Evolutionary conservation across 2,113 vertebrate species (phyloP).

Genomic region (Geococcyx californianus): DNA sequence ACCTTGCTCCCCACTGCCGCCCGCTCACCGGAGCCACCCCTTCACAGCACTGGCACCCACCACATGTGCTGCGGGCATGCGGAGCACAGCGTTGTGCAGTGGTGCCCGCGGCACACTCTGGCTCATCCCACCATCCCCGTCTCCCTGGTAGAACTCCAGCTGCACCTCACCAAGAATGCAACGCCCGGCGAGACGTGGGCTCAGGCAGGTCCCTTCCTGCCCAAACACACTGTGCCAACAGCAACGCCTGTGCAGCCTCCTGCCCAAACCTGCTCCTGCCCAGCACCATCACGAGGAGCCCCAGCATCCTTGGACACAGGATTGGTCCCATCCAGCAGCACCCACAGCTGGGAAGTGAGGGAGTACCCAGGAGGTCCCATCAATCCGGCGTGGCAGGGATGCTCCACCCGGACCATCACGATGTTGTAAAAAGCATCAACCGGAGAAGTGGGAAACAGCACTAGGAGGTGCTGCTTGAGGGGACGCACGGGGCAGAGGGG

Average conservation of each 20-base stretch:
- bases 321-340: neutral
- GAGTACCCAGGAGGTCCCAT: neutral
- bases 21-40: neutral
- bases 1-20: neutral
- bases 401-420: neutral
- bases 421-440: neutral
- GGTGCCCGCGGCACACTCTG: neutral
- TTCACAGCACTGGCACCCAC: neutral
- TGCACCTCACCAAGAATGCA: neutral
- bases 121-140: neutral
- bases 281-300: neutral
- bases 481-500: fast-evolving
- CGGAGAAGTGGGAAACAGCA: fast-evolving
- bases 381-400: neutral
- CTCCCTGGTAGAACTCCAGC: neutral
- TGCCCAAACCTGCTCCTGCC: neutral
- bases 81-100: neutral
- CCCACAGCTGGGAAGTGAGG: fast-evolving
- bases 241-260: neutral
- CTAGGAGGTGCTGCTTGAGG: neutral
- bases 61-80: neutral
- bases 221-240: fast-evolving
- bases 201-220: neutral
- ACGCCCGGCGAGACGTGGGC: neutral
- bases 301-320: neutral